phyloP scores from a whole-genome alignment of 2,888 invertebrate genomes.

The Mycogona germanica region DNA sequence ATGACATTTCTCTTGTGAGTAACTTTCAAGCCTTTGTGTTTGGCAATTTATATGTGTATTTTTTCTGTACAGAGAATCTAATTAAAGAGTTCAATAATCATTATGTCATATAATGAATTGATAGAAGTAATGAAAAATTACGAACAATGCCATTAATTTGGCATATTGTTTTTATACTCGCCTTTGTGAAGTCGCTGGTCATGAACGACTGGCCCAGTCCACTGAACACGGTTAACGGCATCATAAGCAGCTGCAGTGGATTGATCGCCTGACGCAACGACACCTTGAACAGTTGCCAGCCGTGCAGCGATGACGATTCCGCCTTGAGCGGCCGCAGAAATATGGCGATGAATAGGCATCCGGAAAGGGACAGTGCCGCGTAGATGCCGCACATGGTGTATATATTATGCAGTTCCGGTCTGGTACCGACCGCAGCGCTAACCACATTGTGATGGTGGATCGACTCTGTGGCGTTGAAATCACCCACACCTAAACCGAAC shows the following conservation, averaged over 20 bases:
- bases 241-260: slow-evolving; percentile 79
- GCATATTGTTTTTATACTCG: slow-evolving; percentile 22
- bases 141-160: neutral
- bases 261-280: slow-evolving; percentile 78
- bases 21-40: no score
- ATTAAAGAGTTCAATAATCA: no score
- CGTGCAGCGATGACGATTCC: neutral
- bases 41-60: no score
- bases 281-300: neutral
- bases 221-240: slow-evolving; percentile 91
- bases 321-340: slow-evolving; percentile 4
- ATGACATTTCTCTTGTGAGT: no score
- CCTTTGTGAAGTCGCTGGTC: slow-evolving; percentile 51
- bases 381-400: slow-evolving; percentile 11
- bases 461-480: neutral
- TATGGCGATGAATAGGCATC: slow-evolving; percentile 11
- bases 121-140: neutral
- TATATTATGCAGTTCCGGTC: slow-evolving; percentile 1
- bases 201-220: slow-evolving; percentile 97
- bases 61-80: no score
- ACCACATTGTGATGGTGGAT: no score
- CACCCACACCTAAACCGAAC: no score
- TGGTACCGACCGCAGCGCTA: no score
- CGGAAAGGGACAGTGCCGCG: slow-evolving; percentile 2
- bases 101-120: no score